Evolutionary conservation across 1,140 invertebrate species (phyloP), one percentile per base, ranked within the genome.

Genomic region (Goniozus legneri): DNA sequence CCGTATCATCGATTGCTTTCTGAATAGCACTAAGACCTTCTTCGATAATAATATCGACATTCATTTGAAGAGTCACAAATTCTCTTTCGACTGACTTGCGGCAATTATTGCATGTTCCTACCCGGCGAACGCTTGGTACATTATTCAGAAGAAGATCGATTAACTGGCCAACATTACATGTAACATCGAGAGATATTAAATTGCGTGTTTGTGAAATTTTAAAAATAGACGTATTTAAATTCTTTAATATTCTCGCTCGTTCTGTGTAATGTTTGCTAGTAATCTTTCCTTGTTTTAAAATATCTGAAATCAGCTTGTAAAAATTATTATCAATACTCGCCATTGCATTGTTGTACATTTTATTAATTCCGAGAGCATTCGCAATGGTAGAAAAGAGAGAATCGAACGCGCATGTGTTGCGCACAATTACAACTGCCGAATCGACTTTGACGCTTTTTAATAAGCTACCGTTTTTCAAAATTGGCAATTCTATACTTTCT

Each of bases 341-440:
- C 4, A 37, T 6, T 8, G 8, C 4, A 14, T 38, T 19, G 30
- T 27, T 37, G 19, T 20, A 38, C 2, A 20, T 30, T 30, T 37
- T 16, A 24, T 32, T 37, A 2, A 34, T 31, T 12, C 13, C 34
- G 12, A 38, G 2, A 3, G 32, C 18, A 7, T 31, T 13, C 8
- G 32, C 32, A 30, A 46, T 3, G 13, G 38, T 12, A n/a, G 13
- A n/a, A 24, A 46, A 19, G 1, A 38, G 3, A 16, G 18, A 27
- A 24, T 46, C 44, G 18, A 46, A 46, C 1, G 12, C 44, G n/a
- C 44, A 46, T 8, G 44, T 46, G 14, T 38, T 15, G 8, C 12
- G n/a, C 4, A 46, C 22, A 2, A 8, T n/a, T 10, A 14, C 19
- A n/a, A 6, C 6, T 31, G 30, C 24, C 2, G 13, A 10, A n/a